A percentile compares a stretch with the other conserved stretches of the same genome.
Evolutionary conservation across 2,888 invertebrate genomes (phyloP).

Genomic region (Parelbella ahira): DNA sequence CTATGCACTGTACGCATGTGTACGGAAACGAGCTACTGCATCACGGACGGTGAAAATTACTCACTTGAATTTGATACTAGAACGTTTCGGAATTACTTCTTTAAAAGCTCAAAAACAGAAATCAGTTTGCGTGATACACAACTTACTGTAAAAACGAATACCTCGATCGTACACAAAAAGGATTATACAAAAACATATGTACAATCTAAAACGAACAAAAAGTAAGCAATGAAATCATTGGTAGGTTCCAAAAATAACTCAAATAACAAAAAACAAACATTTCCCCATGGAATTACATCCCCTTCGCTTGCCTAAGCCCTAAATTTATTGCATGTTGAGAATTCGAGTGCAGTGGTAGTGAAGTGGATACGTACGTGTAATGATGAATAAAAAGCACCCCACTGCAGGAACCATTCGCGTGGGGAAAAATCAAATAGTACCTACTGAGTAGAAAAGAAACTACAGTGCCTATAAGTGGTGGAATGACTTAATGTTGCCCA

Average conservation of each 20-base stretch:
- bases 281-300: constrained; percentile 11
- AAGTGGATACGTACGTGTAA: constrained; percentile 12
- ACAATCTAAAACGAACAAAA: no score
- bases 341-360: constrained; percentile 6
- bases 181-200: no score
- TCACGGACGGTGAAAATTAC: constrained; percentile 11
- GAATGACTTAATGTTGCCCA: no score
- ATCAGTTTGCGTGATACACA: no score
- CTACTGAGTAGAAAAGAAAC: no score
- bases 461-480: no score
- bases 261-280: constrained; percentile 8
- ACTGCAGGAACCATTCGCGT: constrained; percentile 2
- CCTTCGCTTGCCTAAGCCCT: constrained; percentile 12
- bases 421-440: neutral
- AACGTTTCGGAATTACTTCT: no score
- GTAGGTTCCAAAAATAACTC: neutral
- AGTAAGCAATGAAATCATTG: neutral
- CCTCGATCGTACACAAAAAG: no score
- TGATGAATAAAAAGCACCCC: constrained; percentile 12
- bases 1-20: constrained; percentile 1
- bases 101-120: no score
- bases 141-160: no score
- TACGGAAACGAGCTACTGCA: neutral
- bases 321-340: constrained; percentile 15
- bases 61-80: no score